Evolutionary conservation across 2,797 vertebrate species (phyloP).

Genomic region (Cyprinodon diabolis): DNA sequence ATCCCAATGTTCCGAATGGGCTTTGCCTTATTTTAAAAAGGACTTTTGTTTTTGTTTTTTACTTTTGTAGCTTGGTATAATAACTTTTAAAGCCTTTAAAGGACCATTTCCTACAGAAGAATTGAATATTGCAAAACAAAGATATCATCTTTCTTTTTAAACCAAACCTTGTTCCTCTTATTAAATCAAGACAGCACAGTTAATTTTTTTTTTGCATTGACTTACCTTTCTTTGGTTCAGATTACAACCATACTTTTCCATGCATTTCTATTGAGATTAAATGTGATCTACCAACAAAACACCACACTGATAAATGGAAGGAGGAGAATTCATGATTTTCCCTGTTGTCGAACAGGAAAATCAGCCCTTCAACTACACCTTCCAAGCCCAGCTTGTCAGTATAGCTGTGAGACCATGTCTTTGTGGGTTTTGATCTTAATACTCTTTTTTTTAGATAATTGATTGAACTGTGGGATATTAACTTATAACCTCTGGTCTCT

Average conservation of each 20-base stretch:
- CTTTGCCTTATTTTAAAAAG: background rate
- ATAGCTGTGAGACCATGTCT: background rate
- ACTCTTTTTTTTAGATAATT: background rate
- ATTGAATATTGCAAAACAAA: background rate
- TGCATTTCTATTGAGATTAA: background rate
- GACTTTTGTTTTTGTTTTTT: background rate
- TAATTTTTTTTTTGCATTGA: too few relatives aligned
- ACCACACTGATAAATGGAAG: background rate
- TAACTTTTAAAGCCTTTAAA: background rate
- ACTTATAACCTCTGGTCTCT: background rate
- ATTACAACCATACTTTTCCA: background rate
- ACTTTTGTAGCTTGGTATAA: background rate
- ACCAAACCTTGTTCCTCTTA: background rate
- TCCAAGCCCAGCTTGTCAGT: background rate
- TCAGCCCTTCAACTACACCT: background rate
- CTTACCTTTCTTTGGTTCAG: background rate
- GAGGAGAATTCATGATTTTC: background rate
- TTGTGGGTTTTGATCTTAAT: background rate
- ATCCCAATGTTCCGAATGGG: background rate
- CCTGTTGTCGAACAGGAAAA: background rate
- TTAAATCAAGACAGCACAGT: too few relatives aligned
- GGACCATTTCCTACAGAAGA: background rate
- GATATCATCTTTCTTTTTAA: constrained; percentile 10
- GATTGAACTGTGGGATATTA: background rate
- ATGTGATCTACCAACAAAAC: background rate